A percentile compares a stretch with the other conserved stretches of the same genome.
Evolutionary conservation across 2,113 vertebrate genomes (phyloP).

Genomic region (Oxygymnocypris stewartii): DNA sequence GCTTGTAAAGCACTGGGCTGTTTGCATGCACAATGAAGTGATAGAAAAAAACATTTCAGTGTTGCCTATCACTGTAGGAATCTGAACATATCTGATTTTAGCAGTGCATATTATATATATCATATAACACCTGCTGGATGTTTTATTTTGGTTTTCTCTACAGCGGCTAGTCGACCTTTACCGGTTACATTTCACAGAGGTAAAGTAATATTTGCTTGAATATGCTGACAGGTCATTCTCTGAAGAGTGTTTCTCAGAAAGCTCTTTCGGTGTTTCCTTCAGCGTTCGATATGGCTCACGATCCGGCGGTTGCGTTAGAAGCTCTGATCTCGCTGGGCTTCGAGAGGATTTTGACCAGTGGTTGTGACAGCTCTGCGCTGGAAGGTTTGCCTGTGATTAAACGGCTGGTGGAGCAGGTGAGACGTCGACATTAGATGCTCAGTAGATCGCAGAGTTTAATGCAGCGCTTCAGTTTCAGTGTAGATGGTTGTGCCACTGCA

Average conservation of each 20-base stretch:
- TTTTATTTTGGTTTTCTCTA: conserved; percentile 53
- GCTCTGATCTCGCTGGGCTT: conserved; percentile 89
- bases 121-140: not conserved
- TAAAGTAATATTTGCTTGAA: conserved; percentile 64
- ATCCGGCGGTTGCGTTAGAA: conserved; percentile 86
- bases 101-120: not conserved
- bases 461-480: too few species aligned
- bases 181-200: conserved; percentile 95
- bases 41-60: too few species aligned
- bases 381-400: conserved; percentile 93
- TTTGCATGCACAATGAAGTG: too few species aligned
- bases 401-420: conserved; percentile 88
- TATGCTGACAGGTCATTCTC: not conserved
- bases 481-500: too few species aligned
- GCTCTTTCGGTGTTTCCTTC: conserved; percentile 44
- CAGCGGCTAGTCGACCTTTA: conserved; percentile 87
- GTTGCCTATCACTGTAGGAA: not conserved
- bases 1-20: too few species aligned
- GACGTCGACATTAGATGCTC: not conserved
- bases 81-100: not conserved
- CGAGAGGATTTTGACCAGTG: conserved; percentile 92
- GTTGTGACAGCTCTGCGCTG: conserved; percentile 90
- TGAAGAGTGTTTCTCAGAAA: not conserved
- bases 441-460: not conserved
- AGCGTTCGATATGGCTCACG: conserved; percentile 97